These are phyloP conservation scores for Zootoca vivipara DNA, from an alignment of 2,113 vertebrate genomes.

Conservation along the genomic window DNA sequence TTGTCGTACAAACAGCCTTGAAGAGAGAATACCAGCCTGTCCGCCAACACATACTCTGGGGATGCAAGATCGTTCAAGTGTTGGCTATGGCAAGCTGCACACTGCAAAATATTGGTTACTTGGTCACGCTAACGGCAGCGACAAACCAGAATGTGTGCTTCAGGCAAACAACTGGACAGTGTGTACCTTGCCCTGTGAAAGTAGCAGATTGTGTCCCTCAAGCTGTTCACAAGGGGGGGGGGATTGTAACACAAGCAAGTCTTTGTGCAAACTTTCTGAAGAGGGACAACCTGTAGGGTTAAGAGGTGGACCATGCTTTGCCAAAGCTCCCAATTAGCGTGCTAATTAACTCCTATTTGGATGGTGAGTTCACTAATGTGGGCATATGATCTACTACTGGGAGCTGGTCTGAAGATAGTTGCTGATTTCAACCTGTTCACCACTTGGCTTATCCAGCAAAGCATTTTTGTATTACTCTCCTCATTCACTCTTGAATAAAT, in stretches of 20 bases:
- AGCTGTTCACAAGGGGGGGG: neutral
- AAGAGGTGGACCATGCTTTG: neutral
- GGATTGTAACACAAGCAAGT: neutral
- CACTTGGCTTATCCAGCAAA: slow-evolving; percentile 24
- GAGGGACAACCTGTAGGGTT: slow-evolving; percentile 45
- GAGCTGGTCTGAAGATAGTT: slow-evolving; percentile 29
- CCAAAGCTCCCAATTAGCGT: slow-evolving; percentile 27
- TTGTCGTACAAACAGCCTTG: neutral
- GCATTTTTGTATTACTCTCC: slow-evolving; percentile 2
- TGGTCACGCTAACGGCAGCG: neutral
- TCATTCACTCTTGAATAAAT: slow-evolving; percentile 20
- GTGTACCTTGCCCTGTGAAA: slow-evolving; percentile 12
- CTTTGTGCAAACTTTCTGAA: slow-evolving; percentile 13
- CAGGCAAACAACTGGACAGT: slow-evolving; percentile 17
- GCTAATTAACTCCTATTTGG: slow-evolving; percentile 53
- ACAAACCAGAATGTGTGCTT: neutral
- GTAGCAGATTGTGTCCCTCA: slow-evolving; percentile 12
- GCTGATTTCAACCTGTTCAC: neutral
- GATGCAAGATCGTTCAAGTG: neutral
- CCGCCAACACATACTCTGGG: neutral
- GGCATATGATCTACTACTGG: slow-evolving; percentile 25
- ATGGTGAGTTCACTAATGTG: slow-evolving; percentile 50
- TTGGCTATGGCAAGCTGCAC: neutral
- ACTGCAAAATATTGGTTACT: neutral
- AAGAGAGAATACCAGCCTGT: neutral